phyloP scores from a whole-genome alignment of 2,113 vertebrate species.

The Clarias batrachus region DNA sequence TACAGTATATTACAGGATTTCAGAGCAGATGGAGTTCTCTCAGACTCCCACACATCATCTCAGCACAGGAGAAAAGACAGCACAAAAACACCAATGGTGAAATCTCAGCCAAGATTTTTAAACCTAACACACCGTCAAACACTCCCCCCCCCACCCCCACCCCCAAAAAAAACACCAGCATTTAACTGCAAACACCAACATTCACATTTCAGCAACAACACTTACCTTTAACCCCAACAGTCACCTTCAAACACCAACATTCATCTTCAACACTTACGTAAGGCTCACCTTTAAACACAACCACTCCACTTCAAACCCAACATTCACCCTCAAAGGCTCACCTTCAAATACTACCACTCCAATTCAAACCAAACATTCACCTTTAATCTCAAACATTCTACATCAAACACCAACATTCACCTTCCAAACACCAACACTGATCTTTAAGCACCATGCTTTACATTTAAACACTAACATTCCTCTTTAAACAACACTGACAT shows the following conservation, averaged over 20 bases:
- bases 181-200: not conserved
- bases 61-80: slow-evolving; percentile 21
- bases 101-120: not conserved
- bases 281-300: not conserved
- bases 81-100: not conserved
- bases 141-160: not conserved
- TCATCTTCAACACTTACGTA: not conserved
- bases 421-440: not conserved
- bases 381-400: too few relatives aligned
- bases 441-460: not conserved
- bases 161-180: not conserved
- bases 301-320: not conserved
- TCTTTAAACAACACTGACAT: not conserved
- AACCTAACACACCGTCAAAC: not conserved
- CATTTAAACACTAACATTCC: not conserved
- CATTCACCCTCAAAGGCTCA: not conserved
- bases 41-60: slow-evolving; percentile 40
- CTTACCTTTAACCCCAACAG: not conserved
- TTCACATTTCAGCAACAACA: not conserved
- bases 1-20: slow-evolving; percentile 48
- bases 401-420: not conserved
- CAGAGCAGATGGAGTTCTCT: slow-evolving; percentile 40
- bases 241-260: not conserved
- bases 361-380: not conserved
- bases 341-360: not conserved